These are phyloP conservation scores for Micrasema longulum DNA, from an alignment of 1,140 invertebrate species.

Conservation along the genomic window DNA sequence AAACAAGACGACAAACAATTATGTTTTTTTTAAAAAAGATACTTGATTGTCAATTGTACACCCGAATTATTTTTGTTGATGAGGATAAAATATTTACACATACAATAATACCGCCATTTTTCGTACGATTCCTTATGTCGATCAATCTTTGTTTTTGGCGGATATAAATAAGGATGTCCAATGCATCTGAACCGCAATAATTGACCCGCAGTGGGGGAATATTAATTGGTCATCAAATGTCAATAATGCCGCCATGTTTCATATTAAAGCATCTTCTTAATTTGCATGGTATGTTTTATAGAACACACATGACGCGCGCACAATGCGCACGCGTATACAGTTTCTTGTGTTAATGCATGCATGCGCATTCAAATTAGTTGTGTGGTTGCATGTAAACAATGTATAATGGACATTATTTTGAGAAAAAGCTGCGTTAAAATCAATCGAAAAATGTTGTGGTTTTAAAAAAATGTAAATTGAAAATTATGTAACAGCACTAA, in stretches of 20 bases:
- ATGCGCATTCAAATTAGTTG: conserved; percentile 6
- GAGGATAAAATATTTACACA: too few relatives aligned
- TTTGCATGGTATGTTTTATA: conserved; percentile 18
- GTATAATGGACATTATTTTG: conserved; percentile 5
- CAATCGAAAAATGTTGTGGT: too few relatives aligned
- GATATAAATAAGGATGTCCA: neutral
- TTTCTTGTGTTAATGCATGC: neutral
- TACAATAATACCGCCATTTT: too few relatives aligned
- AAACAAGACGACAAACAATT: too few relatives aligned
- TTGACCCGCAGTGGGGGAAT: conserved; percentile 5
- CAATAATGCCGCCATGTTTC: conserved; percentile 14
- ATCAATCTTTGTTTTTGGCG: too few relatives aligned
- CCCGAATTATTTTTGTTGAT: too few relatives aligned
- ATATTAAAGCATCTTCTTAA: conserved; percentile 15
- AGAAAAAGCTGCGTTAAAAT: neutral
- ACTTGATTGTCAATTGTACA: too few relatives aligned
- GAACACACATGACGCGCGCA: neutral
- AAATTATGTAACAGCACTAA: too few relatives aligned
- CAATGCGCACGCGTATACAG: neutral
- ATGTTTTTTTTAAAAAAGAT: too few relatives aligned
- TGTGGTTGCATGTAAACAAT: conserved; percentile 8
- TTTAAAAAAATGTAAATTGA: too few relatives aligned
- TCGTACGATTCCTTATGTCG: too few relatives aligned
- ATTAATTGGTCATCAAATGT: conserved; percentile 9
- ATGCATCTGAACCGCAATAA: conserved; percentile 21